Conservation (phyloP, 2,113 vertebrate genomes). For the Catharus minimus region DNA sequence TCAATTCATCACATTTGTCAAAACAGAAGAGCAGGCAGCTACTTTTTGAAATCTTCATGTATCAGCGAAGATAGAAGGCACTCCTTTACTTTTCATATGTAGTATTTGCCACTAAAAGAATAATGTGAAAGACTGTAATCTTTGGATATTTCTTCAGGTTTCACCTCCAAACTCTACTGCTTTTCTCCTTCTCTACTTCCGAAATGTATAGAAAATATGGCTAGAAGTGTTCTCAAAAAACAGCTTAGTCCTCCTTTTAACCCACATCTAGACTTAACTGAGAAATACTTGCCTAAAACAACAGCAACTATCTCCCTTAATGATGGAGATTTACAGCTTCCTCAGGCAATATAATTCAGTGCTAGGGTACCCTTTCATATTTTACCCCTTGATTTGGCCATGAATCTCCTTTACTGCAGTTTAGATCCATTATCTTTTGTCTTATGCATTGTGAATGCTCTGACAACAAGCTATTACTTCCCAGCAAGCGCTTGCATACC, state of each 20-base stretch:
- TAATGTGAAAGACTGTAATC: background rate
- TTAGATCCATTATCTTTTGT: background rate
- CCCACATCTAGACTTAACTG: background rate
- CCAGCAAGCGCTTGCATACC: background rate
- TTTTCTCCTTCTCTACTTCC: background rate
- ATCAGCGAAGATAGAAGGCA: background rate
- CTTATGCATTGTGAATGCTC: background rate
- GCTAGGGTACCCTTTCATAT: background rate
- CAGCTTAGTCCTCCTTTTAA: background rate
- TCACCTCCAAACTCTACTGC: background rate
- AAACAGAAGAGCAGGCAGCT: background rate
- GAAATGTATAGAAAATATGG: background rate
- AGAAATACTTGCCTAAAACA: background rate
- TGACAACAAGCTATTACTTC: background rate
- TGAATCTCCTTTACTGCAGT: background rate
- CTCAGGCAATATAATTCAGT: background rate
- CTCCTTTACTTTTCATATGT: background rate
- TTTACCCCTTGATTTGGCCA: background rate
- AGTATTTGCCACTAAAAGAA: background rate
- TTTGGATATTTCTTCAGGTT: background rate
- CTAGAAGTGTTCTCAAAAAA: background rate
- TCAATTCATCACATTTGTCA: background rate
- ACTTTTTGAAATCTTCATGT: background rate
- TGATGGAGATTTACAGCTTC: background rate
- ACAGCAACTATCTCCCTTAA: background rate